Evolutionary conservation across 2,113 vertebrate genomes (phyloP).

Genomic region (Lagenorhynchus albirostris): DNA sequence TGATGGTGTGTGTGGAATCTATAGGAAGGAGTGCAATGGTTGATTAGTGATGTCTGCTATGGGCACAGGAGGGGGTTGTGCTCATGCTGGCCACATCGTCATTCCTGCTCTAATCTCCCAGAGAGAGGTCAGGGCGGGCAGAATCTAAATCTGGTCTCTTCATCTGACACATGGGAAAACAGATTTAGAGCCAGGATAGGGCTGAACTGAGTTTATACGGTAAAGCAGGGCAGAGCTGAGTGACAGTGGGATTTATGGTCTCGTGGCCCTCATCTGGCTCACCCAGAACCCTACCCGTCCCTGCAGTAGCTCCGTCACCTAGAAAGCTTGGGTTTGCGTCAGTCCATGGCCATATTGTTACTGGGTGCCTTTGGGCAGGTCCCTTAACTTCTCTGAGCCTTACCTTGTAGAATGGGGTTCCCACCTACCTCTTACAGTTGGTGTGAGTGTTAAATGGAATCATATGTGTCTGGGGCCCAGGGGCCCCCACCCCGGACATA

Average conservation of each 20-base stretch:
- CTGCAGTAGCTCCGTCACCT: accelerated
- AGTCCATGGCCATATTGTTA: accelerated
- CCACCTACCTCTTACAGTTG: neutral
- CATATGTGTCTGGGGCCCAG: neutral
- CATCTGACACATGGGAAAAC: neutral
- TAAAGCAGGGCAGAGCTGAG: neutral
- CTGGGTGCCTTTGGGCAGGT: neutral
- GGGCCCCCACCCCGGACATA: neutral
- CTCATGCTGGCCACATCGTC: no score
- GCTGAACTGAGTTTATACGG: neutral
- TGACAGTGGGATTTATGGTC: no score
- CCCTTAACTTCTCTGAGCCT: neutral
- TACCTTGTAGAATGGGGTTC: neutral
- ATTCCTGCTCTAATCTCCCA: no score
- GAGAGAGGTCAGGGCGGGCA: no score
- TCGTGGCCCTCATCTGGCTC: no score
- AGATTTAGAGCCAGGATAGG: neutral
- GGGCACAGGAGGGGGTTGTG: neutral
- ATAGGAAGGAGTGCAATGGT: accelerated
- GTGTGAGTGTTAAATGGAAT: neutral
- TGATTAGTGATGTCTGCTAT: neutral
- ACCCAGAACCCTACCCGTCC: accelerated
- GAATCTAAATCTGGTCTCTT: neutral
- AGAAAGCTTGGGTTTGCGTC: accelerated
- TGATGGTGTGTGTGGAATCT: neutral